Conservation (phyloP, 2,113 vertebrate genomes). For the Trochalopteron elliotii region DNA sequence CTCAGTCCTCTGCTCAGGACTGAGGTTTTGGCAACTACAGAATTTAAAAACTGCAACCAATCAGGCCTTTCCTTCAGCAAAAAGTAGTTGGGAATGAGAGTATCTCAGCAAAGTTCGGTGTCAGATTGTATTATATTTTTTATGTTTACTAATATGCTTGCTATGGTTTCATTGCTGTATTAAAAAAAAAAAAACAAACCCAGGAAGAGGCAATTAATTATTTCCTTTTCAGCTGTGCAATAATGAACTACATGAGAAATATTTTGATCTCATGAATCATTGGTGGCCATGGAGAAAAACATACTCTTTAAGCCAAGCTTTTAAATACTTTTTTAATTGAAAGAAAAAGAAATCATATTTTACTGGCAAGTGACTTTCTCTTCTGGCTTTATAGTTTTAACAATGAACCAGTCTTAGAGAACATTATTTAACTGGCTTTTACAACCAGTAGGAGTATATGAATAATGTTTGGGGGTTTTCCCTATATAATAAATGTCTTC, state of each 20-base stretch:
- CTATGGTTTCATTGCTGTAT: background rate
- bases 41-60: background rate
- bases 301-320: background rate
- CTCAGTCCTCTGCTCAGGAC: background rate
- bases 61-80: background rate
- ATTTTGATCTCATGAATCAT: background rate
- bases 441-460: background rate
- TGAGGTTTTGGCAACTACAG: background rate
- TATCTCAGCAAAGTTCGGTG: background rate
- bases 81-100: background rate
- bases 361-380: background rate
- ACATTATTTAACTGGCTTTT: background rate
- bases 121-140: background rate
- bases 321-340: background rate
- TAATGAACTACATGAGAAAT: background rate
- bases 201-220: background rate
- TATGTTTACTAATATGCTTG: background rate
- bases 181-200: background rate
- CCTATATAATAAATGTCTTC: background rate
- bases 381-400: background rate
- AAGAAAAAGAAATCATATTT: background rate
- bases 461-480: background rate
- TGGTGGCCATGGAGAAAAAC: background rate
- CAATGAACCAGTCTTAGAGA: background rate
- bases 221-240: background rate